Evolutionary conservation across 2,113 vertebrate genomes (phyloP).

Genomic region (Vulpes lagopus): DNA sequence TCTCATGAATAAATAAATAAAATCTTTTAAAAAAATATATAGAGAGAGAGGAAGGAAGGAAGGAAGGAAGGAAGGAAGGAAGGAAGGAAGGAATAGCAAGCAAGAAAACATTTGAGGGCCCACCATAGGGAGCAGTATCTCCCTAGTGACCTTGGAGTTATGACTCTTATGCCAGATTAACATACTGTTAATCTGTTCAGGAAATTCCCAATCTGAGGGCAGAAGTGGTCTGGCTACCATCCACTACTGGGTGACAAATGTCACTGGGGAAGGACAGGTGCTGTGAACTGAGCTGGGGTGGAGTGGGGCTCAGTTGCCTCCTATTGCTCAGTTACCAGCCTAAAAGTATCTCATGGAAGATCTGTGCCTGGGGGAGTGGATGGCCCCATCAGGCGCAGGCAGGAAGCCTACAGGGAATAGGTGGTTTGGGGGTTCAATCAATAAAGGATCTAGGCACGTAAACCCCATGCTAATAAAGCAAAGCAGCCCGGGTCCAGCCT

Average conservation of each 20-base stretch:
- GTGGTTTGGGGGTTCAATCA: not conserved
- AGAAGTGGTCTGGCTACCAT: fast-evolving
- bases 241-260: fast-evolving
- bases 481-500: too few species aligned
- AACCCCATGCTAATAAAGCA: not conserved
- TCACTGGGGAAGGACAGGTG: not conserved
- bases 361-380: fast-evolving
- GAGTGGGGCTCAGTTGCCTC: not conserved
- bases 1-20: too few species aligned
- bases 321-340: not conserved
- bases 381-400: not conserved
- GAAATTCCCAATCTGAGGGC: not conserved
- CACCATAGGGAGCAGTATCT: not conserved
- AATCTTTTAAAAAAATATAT: too few species aligned
- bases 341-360: not conserved
- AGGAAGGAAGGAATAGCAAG: too few species aligned
- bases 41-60: too few species aligned
- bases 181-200: not conserved
- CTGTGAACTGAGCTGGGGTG: not conserved
- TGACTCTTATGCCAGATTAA: too few species aligned
- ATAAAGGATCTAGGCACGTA: not conserved
- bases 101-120: not conserved
- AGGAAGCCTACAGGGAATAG: not conserved
- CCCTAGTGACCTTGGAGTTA: not conserved
- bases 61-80: too few species aligned